Evolutionary conservation across 2,113 vertebrate species (phyloP).

Genomic region (Hystrix cristata): DNA sequence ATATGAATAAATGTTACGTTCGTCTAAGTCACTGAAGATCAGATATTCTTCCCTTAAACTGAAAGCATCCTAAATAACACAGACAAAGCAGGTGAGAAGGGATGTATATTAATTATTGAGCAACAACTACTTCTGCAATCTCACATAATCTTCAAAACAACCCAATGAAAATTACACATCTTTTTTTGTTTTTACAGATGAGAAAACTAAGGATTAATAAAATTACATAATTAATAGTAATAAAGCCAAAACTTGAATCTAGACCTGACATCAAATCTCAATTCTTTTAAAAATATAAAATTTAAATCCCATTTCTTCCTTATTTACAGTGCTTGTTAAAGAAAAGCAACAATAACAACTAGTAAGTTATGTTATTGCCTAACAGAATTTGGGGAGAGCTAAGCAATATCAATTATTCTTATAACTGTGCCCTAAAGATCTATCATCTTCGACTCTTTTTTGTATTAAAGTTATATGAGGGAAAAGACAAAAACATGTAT

Average conservation of each 20-base stretch:
- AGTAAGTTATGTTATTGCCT: slow-evolving; percentile 16
- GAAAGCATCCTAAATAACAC: neutral
- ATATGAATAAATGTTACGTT: neutral
- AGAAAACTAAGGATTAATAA: slow-evolving; percentile 63
- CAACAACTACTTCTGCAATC: slow-evolving; percentile 20
- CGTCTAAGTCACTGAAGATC: slow-evolving; percentile 23
- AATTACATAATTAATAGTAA: slow-evolving; percentile 33
- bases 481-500: neutral
- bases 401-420: slow-evolving; percentile 40
- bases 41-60: slow-evolving; percentile 52
- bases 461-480: neutral
- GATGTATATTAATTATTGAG: slow-evolving; percentile 27
- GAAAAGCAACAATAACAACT: neutral
- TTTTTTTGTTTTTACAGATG: slow-evolving; percentile 39
- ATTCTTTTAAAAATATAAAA: slow-evolving; percentile 38
- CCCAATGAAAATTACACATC: slow-evolving; percentile 28
- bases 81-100: slow-evolving; percentile 33
- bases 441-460: slow-evolving; percentile 25
- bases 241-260: slow-evolving; percentile 47
- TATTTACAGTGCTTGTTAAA: slow-evolving; percentile 38
- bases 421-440: neutral
- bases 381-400: slow-evolving; percentile 53
- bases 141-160: slow-evolving; percentile 40
- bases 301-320: slow-evolving; percentile 20
- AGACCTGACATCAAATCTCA: neutral